phyloP scores from a whole-genome alignment of 2,113 vertebrate genomes.

The Microcebus ravelobensis region DNA sequence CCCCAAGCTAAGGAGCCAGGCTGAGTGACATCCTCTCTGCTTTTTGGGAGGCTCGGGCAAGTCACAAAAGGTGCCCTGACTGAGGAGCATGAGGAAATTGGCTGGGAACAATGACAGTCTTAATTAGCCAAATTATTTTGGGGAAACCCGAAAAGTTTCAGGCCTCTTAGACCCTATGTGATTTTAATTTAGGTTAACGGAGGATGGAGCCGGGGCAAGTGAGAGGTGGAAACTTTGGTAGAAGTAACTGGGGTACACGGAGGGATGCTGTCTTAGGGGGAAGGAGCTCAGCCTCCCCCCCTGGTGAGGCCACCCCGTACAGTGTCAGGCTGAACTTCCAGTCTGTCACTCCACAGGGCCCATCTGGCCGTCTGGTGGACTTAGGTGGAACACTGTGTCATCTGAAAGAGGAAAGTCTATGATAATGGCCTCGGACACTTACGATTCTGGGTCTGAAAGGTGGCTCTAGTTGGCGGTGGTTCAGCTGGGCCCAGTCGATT shows the following conservation, averaged over 20 bases:
- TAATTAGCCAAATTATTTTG: not conserved
- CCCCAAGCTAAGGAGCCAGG: not conserved
- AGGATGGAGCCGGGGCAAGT: not conserved
- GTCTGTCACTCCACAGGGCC: not conserved
- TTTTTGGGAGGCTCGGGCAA: not conserved
- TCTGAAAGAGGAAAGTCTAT: not conserved
- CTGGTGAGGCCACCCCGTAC: not conserved
- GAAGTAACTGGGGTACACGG: not conserved
- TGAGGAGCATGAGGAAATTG: not conserved
- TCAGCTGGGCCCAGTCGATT: slow-evolving; percentile 95
- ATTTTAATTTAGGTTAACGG: not conserved
- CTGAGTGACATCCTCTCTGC: not conserved
- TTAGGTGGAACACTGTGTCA: not conserved
- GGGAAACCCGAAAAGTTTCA: not conserved
- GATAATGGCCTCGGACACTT: slow-evolving; percentile 65
- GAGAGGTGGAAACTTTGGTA: not conserved
- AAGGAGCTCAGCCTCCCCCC: accelerated
- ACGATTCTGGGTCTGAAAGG: slow-evolving; percentile 98
- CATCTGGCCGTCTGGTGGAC: accelerated
- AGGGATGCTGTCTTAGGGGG: not conserved
- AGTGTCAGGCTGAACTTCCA: not conserved
- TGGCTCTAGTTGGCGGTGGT: slow-evolving; percentile 92
- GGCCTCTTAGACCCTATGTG: not conserved
- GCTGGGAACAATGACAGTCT: not conserved
- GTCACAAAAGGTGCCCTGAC: not conserved